These are phyloP conservation scores for Pseudochirops corinnae DNA, from an alignment of 2,797 vertebrate genomes.

Conservation along the genomic window DNA sequence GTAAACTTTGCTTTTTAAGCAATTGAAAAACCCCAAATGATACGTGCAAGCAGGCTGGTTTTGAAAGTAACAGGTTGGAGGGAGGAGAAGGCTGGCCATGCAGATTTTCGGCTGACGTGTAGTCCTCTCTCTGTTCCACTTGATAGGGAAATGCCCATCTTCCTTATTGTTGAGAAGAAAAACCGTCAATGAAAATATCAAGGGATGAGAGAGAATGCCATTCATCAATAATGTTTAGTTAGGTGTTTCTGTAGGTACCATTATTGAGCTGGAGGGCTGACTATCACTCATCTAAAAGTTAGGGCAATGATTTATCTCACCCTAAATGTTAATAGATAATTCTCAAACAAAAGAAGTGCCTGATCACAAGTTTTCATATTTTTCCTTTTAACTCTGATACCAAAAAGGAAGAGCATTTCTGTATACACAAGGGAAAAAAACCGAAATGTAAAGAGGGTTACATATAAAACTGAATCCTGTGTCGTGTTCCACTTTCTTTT, in stretches of 20 bases:
- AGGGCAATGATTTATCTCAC: slow-evolving; percentile 24
- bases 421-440: background rate
- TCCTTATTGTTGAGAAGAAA: background rate
- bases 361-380: slow-evolving; percentile 23
- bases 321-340: slow-evolving; percentile 45
- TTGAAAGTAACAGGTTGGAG: background rate
- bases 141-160: background rate
- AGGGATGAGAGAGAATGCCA: slow-evolving; percentile 8
- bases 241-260: slow-evolving; percentile 26
- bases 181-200: background rate
- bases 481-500: background rate
- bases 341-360: slow-evolving; percentile 47
- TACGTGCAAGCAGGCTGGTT: background rate
- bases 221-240: slow-evolving; percentile 40
- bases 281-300: slow-evolving; percentile 30
- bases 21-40: background rate
- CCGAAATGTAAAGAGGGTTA: background rate
- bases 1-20: slow-evolving; percentile 29
- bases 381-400: background rate
- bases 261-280: background rate
- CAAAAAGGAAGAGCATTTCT: background rate
- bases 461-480: background rate
- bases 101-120: background rate
- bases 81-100: background rate
- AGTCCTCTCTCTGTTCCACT: background rate